Percentiles rank a stretch among this genome's conserved stretches.
Evolutionary conservation across 2,797 vertebrate genomes (phyloP).

Genomic region (Ctenopoma multispine): DNA sequence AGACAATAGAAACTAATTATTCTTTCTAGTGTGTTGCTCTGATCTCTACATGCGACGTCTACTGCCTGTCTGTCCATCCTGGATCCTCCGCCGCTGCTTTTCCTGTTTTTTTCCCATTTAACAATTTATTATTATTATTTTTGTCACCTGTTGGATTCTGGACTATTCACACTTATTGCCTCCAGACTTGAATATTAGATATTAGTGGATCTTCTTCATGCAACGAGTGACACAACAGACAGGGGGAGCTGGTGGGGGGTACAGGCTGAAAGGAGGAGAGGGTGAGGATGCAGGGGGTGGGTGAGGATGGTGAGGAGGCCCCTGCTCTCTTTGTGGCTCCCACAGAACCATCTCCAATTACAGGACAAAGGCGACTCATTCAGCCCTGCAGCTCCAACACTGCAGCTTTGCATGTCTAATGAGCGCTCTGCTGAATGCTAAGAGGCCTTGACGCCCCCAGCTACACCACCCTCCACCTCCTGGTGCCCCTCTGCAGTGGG

Average conservation of each 20-base stretch:
- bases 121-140: too few species aligned
- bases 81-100: too few species aligned
- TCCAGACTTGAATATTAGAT: too few species aligned
- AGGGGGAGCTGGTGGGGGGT: slow-evolving; percentile 13
- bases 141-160: too few species aligned
- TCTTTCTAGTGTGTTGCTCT: too few species aligned
- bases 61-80: too few species aligned
- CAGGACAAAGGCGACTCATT: slow-evolving; percentile 92
- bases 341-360: slow-evolving; percentile 88
- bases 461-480: slow-evolving; percentile 7
- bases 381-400: slow-evolving; percentile 80
- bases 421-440: slow-evolving; percentile 73
- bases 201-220: slow-evolving; percentile 42
- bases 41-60: too few species aligned
- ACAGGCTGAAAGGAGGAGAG: slow-evolving; percentile 23
- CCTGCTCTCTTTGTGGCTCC: slow-evolving; percentile 73
- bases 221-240: slow-evolving; percentile 55
- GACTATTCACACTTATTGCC: too few species aligned
- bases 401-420: slow-evolving; percentile 87
- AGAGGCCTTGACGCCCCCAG: slow-evolving; percentile 45
- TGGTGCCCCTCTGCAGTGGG: background rate
- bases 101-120: too few species aligned
- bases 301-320: slow-evolving; percentile 48
- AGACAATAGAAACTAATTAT: too few species aligned
- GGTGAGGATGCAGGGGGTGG: too few species aligned